Conservation (phyloP, 2,888 invertebrate genomes). For the Pherbina coryleti region DNA sequence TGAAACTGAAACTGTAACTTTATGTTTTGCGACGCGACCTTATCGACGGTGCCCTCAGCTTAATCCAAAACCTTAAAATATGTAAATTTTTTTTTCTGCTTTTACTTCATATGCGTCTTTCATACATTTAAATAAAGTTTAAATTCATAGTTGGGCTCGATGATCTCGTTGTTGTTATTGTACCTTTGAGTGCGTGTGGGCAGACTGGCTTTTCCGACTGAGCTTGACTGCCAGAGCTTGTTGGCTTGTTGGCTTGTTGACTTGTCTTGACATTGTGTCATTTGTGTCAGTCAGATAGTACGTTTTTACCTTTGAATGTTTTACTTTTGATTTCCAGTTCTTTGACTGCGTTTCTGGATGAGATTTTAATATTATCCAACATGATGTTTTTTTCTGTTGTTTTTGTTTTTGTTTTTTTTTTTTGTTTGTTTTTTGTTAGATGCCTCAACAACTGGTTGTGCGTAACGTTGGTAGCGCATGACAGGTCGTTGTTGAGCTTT, state of each 20-base stretch:
- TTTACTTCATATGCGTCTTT: constrained; percentile 15
- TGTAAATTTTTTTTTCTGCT: constrained; percentile 38
- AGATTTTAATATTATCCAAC: neutral
- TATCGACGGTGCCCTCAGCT: neutral
- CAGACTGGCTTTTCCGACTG: constrained; percentile 9
- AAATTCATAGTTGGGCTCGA: neutral
- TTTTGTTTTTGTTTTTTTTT: neutral
- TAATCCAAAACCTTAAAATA: constrained; percentile 48
- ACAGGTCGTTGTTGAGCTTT: neutral
- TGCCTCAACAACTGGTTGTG: neutral
- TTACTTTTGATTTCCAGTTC: neutral
- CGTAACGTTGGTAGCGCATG: neutral
- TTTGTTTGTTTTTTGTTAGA: too few relatives aligned
- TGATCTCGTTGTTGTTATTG: neutral
- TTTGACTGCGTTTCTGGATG: neutral
- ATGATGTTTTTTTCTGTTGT: neutral
- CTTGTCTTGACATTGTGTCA: neutral
- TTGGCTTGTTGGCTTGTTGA: constrained; percentile 1
- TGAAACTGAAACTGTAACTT: neutral
- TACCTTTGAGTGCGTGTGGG: constrained; percentile 17
- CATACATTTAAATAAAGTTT: neutral
- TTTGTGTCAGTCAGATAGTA: neutral
- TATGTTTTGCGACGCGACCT: neutral
- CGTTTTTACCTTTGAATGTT: neutral
- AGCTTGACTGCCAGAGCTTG: neutral